phyloP scores from a whole-genome alignment of 2,113 vertebrate species.

The Chelonoidis abingdonii region DNA sequence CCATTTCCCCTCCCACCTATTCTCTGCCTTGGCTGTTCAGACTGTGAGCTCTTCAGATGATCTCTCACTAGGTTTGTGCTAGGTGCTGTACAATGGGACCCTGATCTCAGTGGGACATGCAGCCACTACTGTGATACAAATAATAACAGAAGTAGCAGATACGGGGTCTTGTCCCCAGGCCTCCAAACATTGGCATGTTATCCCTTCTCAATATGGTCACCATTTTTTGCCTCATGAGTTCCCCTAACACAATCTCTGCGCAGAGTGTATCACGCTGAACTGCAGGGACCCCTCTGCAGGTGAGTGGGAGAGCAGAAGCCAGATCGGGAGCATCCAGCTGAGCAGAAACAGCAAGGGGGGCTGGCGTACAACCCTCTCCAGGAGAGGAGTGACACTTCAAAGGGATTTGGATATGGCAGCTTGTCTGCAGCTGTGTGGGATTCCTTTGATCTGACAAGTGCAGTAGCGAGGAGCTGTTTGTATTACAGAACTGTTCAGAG shows the following conservation, averaged over 20 bases:
- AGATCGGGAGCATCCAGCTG: neutral
- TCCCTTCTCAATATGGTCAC: neutral
- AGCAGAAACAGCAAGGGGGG: neutral
- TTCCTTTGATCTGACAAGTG: neutral
- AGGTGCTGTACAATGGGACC: neutral
- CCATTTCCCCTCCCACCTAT: too few species aligned
- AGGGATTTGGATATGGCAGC: neutral
- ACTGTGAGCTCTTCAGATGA: neutral
- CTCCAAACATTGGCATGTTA: neutral
- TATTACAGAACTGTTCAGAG: neutral
- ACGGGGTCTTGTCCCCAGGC: neutral
- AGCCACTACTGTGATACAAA: neutral
- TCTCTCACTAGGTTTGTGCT: neutral
- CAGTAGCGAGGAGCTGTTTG: neutral
- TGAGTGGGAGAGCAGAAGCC: neutral
- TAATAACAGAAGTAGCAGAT: neutral
- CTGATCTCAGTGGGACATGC: neutral
- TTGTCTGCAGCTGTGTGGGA: neutral
- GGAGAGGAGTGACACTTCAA: neutral
- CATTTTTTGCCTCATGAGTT: neutral
- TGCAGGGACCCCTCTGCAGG: neutral
- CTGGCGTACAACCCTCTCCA: neutral
- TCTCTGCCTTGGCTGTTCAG: neutral
- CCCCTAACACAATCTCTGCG: neutral
- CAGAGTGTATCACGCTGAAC: neutral